A percentile compares a stretch with the other conserved stretches of the same genome.
Conservation (phyloP, 2,113 vertebrate genomes). For the Ciconia maguari region DNA sequence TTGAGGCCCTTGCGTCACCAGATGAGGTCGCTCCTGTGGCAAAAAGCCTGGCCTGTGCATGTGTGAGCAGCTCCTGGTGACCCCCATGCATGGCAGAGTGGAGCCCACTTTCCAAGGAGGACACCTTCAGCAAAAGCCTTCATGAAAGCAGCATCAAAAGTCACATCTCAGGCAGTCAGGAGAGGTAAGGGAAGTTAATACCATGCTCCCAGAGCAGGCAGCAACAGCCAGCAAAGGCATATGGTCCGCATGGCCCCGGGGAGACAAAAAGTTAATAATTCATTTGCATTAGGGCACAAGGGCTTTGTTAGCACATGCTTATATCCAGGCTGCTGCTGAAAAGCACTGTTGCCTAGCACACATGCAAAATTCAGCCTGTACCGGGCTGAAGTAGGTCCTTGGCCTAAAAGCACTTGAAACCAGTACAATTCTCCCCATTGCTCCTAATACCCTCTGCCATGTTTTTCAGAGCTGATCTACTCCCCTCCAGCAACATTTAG, state of each 20-base stretch:
- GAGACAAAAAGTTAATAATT: neutral
- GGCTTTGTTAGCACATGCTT: neutral
- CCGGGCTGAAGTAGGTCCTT: neutral
- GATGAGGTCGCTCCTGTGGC: neutral
- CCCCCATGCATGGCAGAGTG: rapidly evolving
- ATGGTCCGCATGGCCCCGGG: rapidly evolving
- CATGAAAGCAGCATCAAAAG: neutral
- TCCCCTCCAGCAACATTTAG: neutral
- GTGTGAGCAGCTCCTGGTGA: neutral
- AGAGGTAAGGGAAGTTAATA: neutral
- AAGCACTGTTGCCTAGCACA: rapidly evolving
- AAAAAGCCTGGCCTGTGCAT: neutral
- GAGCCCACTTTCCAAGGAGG: rapidly evolving
- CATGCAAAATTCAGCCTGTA: neutral
- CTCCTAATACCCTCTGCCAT: neutral
- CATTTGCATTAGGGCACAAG: neutral
- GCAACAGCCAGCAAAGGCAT: neutral
- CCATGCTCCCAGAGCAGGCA: neutral
- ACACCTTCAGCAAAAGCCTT: neutral
- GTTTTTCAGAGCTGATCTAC: neutral
- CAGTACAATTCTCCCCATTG: neutral
- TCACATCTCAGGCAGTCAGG: neutral
- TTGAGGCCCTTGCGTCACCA: neutral
- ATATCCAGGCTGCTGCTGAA: neutral
- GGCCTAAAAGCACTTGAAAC: neutral